Evolutionary conservation across 1,140 invertebrate species (phyloP).

Genomic region (Anoplolepis gracilipes): DNA sequence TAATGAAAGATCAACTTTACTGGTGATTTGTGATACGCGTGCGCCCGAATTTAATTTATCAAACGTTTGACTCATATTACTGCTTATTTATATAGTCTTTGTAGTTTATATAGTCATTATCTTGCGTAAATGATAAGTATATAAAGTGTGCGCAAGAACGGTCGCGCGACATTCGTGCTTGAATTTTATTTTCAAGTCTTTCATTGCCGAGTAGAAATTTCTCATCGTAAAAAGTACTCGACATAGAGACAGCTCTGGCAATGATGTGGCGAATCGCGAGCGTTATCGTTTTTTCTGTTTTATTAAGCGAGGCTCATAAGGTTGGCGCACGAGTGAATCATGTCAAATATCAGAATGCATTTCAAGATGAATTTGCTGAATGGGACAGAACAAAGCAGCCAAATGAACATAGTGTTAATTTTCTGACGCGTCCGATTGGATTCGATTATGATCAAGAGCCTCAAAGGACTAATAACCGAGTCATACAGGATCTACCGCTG

Average conservation of each 20-base stretch:
- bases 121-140: neutral
- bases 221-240: neutral
- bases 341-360: conserved; percentile 49
- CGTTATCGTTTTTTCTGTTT: conserved; percentile 13
- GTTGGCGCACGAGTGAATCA: neutral
- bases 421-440: neutral
- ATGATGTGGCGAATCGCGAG: conserved; percentile 5
- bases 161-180: neutral
- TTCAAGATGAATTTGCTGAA: conserved; percentile 52
- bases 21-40: neutral
- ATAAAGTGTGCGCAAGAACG: conserved; percentile 13
- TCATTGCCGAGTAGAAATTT: neutral
- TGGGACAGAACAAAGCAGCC: conserved; percentile 25
- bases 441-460: neutral
- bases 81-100: too few relatives aligned
- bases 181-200: neutral
- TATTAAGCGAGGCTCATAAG: neutral
- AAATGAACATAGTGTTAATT: neutral
- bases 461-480: neutral
- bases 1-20: neutral
- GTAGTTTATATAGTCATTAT: neutral
- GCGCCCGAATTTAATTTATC: neutral
- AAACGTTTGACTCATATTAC: neutral
- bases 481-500: conserved; percentile 17
- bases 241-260: neutral